Percentiles rank a stretch among this genome's conserved stretches.
Conservation (phyloP, 2,797 vertebrate genomes). For the Taenioides sp. region DNA sequence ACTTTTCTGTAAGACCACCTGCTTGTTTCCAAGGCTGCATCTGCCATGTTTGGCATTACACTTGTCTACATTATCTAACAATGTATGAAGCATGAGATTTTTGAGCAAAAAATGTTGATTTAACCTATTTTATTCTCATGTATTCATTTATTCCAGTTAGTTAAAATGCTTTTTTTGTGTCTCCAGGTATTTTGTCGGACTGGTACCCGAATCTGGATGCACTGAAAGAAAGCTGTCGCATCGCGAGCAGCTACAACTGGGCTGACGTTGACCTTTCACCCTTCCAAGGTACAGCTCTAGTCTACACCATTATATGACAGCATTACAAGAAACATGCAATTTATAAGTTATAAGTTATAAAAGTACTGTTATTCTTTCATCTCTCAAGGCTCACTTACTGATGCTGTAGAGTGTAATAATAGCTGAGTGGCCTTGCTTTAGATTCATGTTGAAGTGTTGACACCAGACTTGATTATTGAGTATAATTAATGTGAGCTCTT, state of each 20-base stretch:
- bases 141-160: constrained; percentile 3
- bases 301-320: constrained; percentile 13
- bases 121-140: background rate
- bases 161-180: constrained; percentile 38
- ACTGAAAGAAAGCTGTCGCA: constrained; percentile 93
- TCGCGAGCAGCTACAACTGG: constrained; percentile 95
- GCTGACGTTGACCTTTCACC: constrained; percentile 92
- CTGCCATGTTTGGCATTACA: no score
- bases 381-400: background rate
- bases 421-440: constrained; percentile 49
- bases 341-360: background rate
- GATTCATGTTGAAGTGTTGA: constrained; percentile 69
- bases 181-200: constrained; percentile 84
- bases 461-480: constrained; percentile 65
- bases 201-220: constrained; percentile 93
- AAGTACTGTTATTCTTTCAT: background rate
- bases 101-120: background rate
- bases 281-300: constrained; percentile 83
- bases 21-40: no score
- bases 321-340: background rate
- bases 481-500: constrained; percentile 75
- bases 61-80: no score
- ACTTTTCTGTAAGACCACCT: no score
- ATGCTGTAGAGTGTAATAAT: constrained; percentile 13
- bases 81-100: no score